Evolutionary conservation across 1,140 invertebrate genomes (phyloP).

Genomic region (Scaptomyza montana): DNA sequence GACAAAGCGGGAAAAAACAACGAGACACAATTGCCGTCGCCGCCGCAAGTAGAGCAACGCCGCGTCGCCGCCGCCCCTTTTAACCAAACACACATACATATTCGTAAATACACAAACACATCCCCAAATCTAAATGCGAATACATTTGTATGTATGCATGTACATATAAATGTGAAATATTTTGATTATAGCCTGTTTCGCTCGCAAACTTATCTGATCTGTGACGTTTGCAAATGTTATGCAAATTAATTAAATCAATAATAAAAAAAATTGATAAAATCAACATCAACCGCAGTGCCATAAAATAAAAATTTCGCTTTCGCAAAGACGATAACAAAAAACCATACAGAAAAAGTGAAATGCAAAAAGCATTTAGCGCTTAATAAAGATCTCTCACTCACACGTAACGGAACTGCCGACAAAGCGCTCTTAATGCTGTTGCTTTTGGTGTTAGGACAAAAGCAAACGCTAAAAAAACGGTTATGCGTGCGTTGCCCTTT

Average conservation of each 20-base stretch:
- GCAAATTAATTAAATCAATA: constrained; percentile 62
- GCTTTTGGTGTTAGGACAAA: constrained; percentile 59
- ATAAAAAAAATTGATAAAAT: constrained; percentile 52
- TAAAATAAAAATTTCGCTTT: constrained; percentile 72
- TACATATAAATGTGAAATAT: constrained; percentile 31
- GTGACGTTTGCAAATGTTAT: constrained; percentile 51
- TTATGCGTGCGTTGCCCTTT: constrained; percentile 76
- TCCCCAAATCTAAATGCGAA: background rate
- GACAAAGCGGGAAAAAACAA: constrained; percentile 34
- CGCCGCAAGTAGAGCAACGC: constrained; percentile 46
- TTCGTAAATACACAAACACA: constrained; percentile 11
- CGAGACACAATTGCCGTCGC: constrained; percentile 28
- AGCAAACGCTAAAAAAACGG: constrained; percentile 47
- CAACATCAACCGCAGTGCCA: constrained; percentile 41
- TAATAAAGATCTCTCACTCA: constrained; percentile 29
- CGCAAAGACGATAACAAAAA: constrained; percentile 52
- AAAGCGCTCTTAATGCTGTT: constrained; percentile 38
- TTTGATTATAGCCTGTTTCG: constrained; percentile 41
- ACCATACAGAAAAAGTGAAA: constrained; percentile 69
- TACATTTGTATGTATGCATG: background rate
- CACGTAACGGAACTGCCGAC: constrained; percentile 67
- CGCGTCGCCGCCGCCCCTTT: constrained; percentile 36
- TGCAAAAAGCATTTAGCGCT: constrained; percentile 66
- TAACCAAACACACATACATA: constrained; percentile 19
- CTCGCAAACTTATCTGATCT: constrained; percentile 24